Evolutionary conservation across 2,888 invertebrate genomes (phyloP).

Genomic region (Apomyelois bistriatella): DNA sequence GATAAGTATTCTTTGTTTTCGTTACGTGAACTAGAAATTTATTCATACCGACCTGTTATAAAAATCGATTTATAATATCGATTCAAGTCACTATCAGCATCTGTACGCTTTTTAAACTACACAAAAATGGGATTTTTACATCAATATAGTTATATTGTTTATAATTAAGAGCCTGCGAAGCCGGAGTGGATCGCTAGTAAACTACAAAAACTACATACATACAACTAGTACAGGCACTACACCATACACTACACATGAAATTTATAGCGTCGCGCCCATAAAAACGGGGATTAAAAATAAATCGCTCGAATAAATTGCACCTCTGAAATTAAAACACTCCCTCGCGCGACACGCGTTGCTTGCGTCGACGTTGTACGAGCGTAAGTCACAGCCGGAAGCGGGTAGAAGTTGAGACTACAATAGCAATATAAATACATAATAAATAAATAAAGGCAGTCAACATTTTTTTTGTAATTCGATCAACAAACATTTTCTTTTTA

Average conservation of each 20-base stretch:
- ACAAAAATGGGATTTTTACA: too few relatives aligned
- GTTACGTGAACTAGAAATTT: too few relatives aligned
- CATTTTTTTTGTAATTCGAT: too few relatives aligned
- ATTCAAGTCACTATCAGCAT: too few relatives aligned
- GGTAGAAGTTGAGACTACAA: conserved; percentile 7
- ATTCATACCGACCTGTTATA: too few relatives aligned
- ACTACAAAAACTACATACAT: conserved; percentile 49
- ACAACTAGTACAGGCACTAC: conserved; percentile 47
- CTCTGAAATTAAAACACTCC: conserved; percentile 79
- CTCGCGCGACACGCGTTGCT: conserved; percentile 72
- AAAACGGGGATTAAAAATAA: conserved; percentile 80
- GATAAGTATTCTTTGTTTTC: too few relatives aligned
- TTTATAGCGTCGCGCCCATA: conserved; percentile 75
- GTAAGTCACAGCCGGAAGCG: conserved; percentile 34
- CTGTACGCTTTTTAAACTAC: too few relatives aligned
- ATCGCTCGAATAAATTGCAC: conserved; percentile 80
- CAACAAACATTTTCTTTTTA: too few relatives aligned
- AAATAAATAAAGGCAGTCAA: too few relatives aligned
- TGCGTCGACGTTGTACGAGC: conserved; percentile 42
- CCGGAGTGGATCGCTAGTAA: background rate
- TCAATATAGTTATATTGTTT: too few relatives aligned
- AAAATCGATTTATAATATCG: too few relatives aligned
- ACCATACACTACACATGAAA: conserved; percentile 64
- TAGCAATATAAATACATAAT: background rate
- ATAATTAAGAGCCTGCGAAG: too few relatives aligned